Percentiles rank a stretch among this genome's conserved stretches.
These are phyloP conservation scores for Archaeoteleia sp. DNA, from an alignment of 2,888 invertebrate genomes.

Conservation along the genomic window DNA sequence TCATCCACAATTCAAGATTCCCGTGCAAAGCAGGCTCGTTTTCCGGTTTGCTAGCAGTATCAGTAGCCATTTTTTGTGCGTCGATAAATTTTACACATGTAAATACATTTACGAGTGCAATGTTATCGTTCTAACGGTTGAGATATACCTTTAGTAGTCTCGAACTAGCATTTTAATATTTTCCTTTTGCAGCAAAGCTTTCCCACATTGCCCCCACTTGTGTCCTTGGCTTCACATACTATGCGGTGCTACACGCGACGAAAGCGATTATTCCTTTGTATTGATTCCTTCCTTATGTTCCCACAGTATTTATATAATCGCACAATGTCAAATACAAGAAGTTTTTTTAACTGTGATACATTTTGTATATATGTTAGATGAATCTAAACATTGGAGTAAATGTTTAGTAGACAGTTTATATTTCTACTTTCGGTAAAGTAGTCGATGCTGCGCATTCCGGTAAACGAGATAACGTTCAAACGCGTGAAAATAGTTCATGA, in stretches of 20 bases:
- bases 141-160: constrained; percentile 4
- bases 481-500: too few species aligned
- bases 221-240: constrained; percentile 23
- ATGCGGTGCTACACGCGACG: constrained; percentile 16
- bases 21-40: constrained; percentile 54
- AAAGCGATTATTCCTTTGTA: constrained; percentile 37
- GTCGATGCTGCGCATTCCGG: too few species aligned
- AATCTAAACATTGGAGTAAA: too few species aligned
- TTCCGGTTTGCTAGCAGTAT: constrained; percentile 16
- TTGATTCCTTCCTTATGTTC: constrained; percentile 22
- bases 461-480: too few species aligned
- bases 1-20: constrained; percentile 84
- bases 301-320: constrained; percentile 38
- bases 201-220: constrained; percentile 24
- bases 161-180: constrained; percentile 12
- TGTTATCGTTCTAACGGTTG: constrained; percentile 3
- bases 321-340: too few species aligned
- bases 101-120: constrained; percentile 1
- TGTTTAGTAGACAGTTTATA: too few species aligned
- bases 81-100: constrained; percentile 11
- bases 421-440: too few species aligned
- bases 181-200: constrained; percentile 13
- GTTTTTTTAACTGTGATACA: too few species aligned
- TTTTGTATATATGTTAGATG: too few species aligned
- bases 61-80: constrained; percentile 9